Evolutionary conservation across 64 coral and sea anemone genomes (phyloP).

Genomic region (Platygyra sinensis): DNA sequence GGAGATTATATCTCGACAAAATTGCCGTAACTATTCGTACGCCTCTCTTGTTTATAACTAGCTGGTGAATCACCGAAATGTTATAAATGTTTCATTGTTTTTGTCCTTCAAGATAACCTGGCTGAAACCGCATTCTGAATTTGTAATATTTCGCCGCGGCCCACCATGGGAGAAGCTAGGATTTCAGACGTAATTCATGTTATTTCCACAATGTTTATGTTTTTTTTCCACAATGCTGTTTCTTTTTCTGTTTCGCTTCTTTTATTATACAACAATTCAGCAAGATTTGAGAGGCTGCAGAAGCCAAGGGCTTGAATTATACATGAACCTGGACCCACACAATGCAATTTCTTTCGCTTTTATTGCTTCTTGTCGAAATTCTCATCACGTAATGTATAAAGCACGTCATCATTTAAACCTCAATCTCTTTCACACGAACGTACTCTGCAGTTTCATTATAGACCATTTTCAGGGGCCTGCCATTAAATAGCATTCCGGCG

Average conservation of each 20-base stretch:
- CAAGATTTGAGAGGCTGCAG: not conserved
- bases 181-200: not conserved
- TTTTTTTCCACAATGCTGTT: not conserved
- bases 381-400: not conserved
- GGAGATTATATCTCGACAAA: not conserved
- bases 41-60: not conserved
- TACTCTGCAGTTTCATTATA: not conserved
- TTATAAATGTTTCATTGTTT: conserved; percentile 40
- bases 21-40: not conserved
- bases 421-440: not conserved
- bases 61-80: not conserved
- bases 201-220: not conserved
- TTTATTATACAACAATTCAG: not conserved
- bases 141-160: not conserved
- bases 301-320: not conserved
- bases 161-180: not conserved
- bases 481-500: too few relatives aligned
- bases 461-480: too few relatives aligned
- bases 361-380: conserved; percentile 1
- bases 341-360: not conserved
- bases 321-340: not conserved
- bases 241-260: not conserved
- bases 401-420: not conserved
- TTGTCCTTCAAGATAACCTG: conserved; percentile 1
- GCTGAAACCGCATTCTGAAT: conserved; percentile 7